Base-by-base conservation (phyloP, 2,888 invertebrate genomes). In the Latrodectus hesperus region DNA sequence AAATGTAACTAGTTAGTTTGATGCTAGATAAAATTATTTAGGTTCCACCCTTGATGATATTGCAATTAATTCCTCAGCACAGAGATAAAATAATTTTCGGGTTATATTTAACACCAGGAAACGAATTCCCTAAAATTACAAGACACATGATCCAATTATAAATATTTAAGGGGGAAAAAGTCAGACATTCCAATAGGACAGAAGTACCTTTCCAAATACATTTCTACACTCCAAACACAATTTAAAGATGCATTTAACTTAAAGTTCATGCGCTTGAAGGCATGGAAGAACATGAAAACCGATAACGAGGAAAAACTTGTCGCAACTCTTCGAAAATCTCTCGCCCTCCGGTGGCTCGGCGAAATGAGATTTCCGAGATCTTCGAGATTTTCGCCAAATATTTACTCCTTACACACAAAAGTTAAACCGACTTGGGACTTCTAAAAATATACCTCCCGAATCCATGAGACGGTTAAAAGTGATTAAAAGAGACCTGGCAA, bases 251-350 rank as follows among this genome's bases (percentile, higher is more conserved):
- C 12, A 60, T 16, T 60, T 16, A 60, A 60, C 60, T 12, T n/a
- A 10, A 60, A 60, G 14, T 60, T 14, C 14, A 60, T 16, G n/a
- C 60, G 60, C 60, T n/a, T 60, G 10, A 60, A n/a, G 60, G n/a
- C 60, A 16, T 60, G 16, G n/a, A 60, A 60, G n/a, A 60, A 16
- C 12, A n/a, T 16, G 12, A 60, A 60, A 12, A 60, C 60, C 60
- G n/a, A n/a, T 60, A 60, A 60, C 60, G n/a, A 60, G n/a, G n/a
- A n/a, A 60, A 60, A 16, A 60, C n/a, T 60, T 60, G n/a, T n/a
- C n/a, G 60, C 14, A 9, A 60, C n/a, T 38, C 38, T 38, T 38
- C 38, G 38, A 6, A 38, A 60, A 16, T 16, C 60, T 55, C 60
- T 60, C 60, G 12, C n/a, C n/a, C 60, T n/a, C 60, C 60, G n/a